phyloP scores from a whole-genome alignment of 2,797 vertebrate genomes.

The Hozukius guyotensis region DNA sequence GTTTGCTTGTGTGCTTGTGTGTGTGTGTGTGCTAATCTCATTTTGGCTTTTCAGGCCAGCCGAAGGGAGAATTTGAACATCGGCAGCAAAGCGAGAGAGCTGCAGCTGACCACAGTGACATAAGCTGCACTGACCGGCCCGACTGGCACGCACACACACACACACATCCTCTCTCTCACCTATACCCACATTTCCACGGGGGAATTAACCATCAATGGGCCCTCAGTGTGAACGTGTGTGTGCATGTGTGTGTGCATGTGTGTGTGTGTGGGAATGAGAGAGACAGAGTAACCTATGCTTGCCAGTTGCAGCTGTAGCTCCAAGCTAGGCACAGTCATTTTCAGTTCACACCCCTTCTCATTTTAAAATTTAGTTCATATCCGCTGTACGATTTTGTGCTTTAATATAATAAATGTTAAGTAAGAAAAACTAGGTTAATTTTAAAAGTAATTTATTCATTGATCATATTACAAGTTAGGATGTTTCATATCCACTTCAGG shows the following conservation, averaged over 20 bases:
- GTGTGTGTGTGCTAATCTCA: slow-evolving; percentile 53
- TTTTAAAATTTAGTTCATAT: slow-evolving; percentile 23
- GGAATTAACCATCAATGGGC: slow-evolving; percentile 68
- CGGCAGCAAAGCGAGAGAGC: slow-evolving; percentile 53
- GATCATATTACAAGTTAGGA: slow-evolving; percentile 12
- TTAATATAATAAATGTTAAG: slow-evolving; percentile 26
- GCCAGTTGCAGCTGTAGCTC: slow-evolving; percentile 61
- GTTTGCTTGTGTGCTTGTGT: slow-evolving; percentile 46
- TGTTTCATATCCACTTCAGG: slow-evolving; percentile 16
- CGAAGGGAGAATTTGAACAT: slow-evolving; percentile 58
- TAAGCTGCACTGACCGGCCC: slow-evolving; percentile 43
- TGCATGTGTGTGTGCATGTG: neutral
- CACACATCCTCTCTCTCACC: slow-evolving; percentile 43
- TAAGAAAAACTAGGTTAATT: slow-evolving; percentile 18
- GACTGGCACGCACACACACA: slow-evolving; percentile 2
- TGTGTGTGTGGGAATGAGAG: slow-evolving; percentile 5
- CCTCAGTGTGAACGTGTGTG: slow-evolving; percentile 54
- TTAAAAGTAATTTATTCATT: slow-evolving; percentile 24
- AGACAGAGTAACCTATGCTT: slow-evolving; percentile 39
- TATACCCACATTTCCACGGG: slow-evolving; percentile 52
- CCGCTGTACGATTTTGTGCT: neutral
- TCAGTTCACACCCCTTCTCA: neutral
- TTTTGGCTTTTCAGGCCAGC: slow-evolving; percentile 58
- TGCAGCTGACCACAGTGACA: slow-evolving; percentile 77
- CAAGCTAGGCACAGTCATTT: slow-evolving; percentile 18